Percentiles rank a stretch among this genome's conserved stretches.
These are phyloP conservation scores for Cyanistes caeruleus DNA, from an alignment of 2,113 vertebrate species.

Conservation along the genomic window DNA sequence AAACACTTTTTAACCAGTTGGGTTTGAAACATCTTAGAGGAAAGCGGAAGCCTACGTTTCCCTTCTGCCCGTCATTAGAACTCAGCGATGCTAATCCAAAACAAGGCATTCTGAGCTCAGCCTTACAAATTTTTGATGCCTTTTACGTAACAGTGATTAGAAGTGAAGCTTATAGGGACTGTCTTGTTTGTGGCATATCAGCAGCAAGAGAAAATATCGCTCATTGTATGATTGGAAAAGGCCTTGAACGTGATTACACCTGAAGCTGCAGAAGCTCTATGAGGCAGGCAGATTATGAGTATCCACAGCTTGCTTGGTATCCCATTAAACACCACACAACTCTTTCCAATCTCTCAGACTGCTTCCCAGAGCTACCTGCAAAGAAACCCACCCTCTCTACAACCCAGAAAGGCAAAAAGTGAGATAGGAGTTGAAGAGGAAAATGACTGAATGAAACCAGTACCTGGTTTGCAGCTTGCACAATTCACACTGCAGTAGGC, in stretches of 20 bases:
- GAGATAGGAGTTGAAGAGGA: neutral
- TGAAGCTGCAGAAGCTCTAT: neutral
- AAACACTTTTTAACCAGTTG: neutral
- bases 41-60: neutral
- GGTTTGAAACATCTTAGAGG: neutral
- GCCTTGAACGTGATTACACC: neutral
- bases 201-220: neutral
- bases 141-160: neutral
- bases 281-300: neutral
- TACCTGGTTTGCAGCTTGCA: neutral
- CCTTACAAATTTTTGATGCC: neutral
- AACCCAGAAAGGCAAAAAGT: neutral
- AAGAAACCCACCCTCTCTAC: neutral
- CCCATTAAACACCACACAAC: neutral
- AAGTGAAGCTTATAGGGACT: neutral
- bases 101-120: neutral
- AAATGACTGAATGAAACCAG: neutral
- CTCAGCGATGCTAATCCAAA: neutral
- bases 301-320: accelerated
- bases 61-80: accelerated
- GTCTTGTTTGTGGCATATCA: neutral
- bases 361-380: neutral
- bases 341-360: neutral
- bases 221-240: neutral
- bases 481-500: accelerated